Percentiles rank a stretch among this genome's conserved stretches.
These are phyloP conservation scores for Spongilla lacustris DNA, from an alignment of 37 sponge, comb jelly and placozoan species.

Conservation along the genomic window DNA sequence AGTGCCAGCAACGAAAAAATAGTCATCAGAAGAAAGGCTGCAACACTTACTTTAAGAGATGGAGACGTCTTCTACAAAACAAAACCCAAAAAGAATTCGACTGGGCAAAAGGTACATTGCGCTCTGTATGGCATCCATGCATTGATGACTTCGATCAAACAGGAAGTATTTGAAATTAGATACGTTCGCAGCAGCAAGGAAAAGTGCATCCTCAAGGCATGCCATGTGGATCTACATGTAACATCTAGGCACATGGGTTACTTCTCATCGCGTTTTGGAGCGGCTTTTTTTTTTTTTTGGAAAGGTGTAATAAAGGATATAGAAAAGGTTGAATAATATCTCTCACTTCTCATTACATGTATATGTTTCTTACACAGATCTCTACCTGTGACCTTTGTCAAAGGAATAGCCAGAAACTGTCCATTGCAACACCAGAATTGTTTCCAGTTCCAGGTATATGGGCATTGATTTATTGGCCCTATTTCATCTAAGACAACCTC, in stretches of 20 bases:
- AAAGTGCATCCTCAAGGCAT: slow-evolving; percentile 43
- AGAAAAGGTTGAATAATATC: neutral
- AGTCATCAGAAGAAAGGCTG: no score
- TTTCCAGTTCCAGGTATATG: slow-evolving; percentile 72
- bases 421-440: slow-evolving; percentile 54
- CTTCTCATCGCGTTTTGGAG: slow-evolving; percentile 51
- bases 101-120: neutral
- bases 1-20: no score
- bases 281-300: no score
- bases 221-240: slow-evolving; percentile 67
- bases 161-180: neutral
- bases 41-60: neutral
- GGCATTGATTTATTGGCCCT: slow-evolving; percentile 81
- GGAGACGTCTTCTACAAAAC: neutral
- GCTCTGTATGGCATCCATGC: neutral
- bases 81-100: neutral
- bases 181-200: slow-evolving; percentile 7
- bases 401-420: slow-evolving; percentile 40
- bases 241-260: slow-evolving; percentile 72
- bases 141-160: neutral
- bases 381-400: slow-evolving; percentile 73
- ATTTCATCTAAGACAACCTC: no score
- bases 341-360: neutral
- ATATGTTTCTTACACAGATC: neutral
- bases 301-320: neutral